Conservation (phyloP, 2,888 invertebrate species). For the Ichneumoninae sp. region DNA sequence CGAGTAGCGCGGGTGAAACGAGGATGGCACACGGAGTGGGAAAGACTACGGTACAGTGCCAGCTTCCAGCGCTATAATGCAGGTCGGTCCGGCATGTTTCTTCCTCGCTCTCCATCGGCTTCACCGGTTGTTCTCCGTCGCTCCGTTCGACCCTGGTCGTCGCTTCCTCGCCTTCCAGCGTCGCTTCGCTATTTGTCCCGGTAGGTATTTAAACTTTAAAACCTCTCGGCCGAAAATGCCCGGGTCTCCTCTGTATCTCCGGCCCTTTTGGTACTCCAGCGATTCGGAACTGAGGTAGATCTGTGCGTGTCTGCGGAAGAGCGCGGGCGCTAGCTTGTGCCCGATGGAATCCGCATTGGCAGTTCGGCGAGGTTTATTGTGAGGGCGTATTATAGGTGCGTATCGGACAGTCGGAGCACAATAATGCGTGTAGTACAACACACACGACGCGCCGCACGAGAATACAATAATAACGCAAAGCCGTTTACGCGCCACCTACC, state of each 20-base stretch:
- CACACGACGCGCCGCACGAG: conserved; percentile 65
- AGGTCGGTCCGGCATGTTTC: background rate
- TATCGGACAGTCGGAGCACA: conserved; percentile 1
- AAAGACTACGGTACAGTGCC: conserved; percentile 40
- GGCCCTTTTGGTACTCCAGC: conserved; percentile 33
- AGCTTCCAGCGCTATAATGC: conserved; percentile 24
- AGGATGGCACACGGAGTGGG: conserved; percentile 43
- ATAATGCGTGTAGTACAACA: conserved; percentile 54
- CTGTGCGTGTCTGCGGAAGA: conserved; percentile 25
- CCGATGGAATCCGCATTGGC: conserved; percentile 55
- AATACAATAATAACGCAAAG: conserved; percentile 64
- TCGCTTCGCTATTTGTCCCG: conserved; percentile 42
- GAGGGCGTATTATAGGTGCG: conserved; percentile 35
- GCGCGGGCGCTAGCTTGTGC: conserved; percentile 51
- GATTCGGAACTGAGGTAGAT: conserved; percentile 42
- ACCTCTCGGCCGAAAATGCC: conserved; percentile 47
- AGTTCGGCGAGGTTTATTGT: conserved; percentile 49
- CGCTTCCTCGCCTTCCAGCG: conserved; percentile 16
- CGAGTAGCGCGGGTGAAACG: conserved; percentile 45
- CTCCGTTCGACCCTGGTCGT: conserved; percentile 4
- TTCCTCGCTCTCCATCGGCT: conserved; percentile 10
- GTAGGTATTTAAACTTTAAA: conserved; percentile 65
- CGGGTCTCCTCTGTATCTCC: conserved; percentile 39
- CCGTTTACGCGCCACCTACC: conserved; percentile 69
- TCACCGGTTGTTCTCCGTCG: conserved; percentile 1